phyloP scores from a whole-genome alignment of 1,140 invertebrate genomes.

The Drosophila pachea region DNA sequence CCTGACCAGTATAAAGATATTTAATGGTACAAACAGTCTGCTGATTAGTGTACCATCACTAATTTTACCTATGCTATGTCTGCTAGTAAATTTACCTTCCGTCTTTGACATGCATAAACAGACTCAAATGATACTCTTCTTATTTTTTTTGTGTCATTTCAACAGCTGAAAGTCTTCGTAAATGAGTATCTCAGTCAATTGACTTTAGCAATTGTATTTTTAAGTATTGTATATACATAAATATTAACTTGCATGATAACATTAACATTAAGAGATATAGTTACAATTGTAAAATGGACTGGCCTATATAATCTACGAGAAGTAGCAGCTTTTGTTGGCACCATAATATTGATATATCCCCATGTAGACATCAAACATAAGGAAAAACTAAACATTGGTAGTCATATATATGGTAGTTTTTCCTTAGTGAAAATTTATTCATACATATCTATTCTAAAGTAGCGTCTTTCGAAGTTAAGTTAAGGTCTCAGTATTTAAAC shows the following conservation, averaged over 20 bases:
- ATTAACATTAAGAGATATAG: slow-evolving; percentile 45
- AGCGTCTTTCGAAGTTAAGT: slow-evolving; percentile 29
- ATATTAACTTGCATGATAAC: slow-evolving; percentile 41
- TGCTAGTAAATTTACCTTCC: slow-evolving; percentile 39
- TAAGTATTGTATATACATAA: slow-evolving; percentile 60
- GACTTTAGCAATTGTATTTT: slow-evolving; percentile 43
- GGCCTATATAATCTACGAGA: slow-evolving; percentile 35
- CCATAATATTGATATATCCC: slow-evolving; percentile 15
- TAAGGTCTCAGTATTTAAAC: slow-evolving; percentile 38
- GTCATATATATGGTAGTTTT: slow-evolving; percentile 31
- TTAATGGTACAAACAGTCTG: slow-evolving; percentile 42
- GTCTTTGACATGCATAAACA: slow-evolving; percentile 34
- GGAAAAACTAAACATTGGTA: slow-evolving; percentile 26
- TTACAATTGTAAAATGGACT: slow-evolving; percentile 65
- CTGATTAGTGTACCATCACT: slow-evolving; percentile 35
- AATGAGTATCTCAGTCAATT: slow-evolving; percentile 52
- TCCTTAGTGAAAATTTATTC: slow-evolving; percentile 12
- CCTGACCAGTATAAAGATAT: slow-evolving; percentile 49
- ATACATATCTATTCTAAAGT: slow-evolving; percentile 15
- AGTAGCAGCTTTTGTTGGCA: slow-evolving; percentile 26
- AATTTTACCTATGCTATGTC: slow-evolving; percentile 38
- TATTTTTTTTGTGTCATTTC: slow-evolving; percentile 41
- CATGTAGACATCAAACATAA: slow-evolving; percentile 24
- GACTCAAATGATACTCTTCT: slow-evolving; percentile 38
- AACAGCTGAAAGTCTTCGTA: slow-evolving; percentile 64